A percentile compares a stretch with the other conserved stretches of the same genome.
phyloP scores from a whole-genome alignment of 2,888 invertebrate genomes.

The Campoplex nolae region DNA sequence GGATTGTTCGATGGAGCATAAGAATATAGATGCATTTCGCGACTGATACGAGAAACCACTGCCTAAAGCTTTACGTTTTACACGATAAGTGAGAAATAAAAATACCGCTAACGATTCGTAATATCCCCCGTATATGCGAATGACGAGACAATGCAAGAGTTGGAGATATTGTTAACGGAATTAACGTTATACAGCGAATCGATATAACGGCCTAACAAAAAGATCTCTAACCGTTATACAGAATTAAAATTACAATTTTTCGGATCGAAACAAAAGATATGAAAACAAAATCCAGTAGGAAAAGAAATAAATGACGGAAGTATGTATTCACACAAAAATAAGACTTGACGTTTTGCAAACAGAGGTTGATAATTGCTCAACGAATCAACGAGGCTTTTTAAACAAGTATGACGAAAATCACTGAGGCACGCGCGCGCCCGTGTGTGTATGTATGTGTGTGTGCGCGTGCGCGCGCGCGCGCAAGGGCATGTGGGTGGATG shows the following conservation, averaged over 20 bases:
- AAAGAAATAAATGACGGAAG: constrained; percentile 1
- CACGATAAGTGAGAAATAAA: constrained; percentile 24
- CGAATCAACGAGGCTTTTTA: constrained; percentile 57
- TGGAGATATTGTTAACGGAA: constrained; percentile 12
- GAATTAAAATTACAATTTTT: constrained; percentile 17
- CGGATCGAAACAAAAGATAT: neutral
- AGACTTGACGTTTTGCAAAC: constrained; percentile 38
- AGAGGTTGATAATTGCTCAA: constrained; percentile 62
- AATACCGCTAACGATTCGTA: neutral
- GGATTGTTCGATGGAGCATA: constrained; percentile 29
- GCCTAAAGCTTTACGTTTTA: constrained; percentile 66
- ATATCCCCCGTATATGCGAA: neutral
- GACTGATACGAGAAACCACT: constrained; percentile 62
- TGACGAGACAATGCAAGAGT: neutral
- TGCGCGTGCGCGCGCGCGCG: neutral
- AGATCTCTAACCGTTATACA: neutral
- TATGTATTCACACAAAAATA: constrained; percentile 10
- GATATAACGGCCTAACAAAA: constrained; percentile 57
- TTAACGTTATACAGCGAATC: constrained; percentile 65
- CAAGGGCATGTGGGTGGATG: neutral
- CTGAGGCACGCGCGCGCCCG: neutral
- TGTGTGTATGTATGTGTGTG: neutral
- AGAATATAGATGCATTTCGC: constrained; percentile 37
- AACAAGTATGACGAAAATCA: constrained; percentile 25
- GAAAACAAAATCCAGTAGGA: neutral